phyloP scores from a whole-genome alignment of 2,888 invertebrate species.

The Ormyrus rosae region DNA sequence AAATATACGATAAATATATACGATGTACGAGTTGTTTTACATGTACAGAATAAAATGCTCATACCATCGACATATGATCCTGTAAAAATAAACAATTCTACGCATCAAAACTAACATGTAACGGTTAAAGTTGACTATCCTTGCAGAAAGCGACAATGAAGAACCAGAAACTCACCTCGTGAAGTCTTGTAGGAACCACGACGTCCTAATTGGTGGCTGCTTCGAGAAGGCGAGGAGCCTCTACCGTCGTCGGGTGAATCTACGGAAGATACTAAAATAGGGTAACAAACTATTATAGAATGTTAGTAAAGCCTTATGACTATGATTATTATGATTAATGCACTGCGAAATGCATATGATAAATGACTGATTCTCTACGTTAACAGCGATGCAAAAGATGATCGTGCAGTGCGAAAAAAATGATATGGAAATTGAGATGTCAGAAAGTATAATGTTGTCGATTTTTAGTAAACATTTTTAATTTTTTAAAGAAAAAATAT shows the following conservation, averaged over 20 bases:
- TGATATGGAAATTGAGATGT: no score
- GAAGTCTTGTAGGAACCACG: slow-evolving; percentile 93
- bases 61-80: slow-evolving; percentile 46
- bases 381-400: slow-evolving; percentile 27
- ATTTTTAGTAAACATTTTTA: no score
- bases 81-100: slow-evolving; percentile 49
- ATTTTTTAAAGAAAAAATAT: no score
- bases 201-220: slow-evolving; percentile 82
- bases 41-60: slow-evolving; percentile 40
- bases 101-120: slow-evolving; percentile 40
- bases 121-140: slow-evolving; percentile 29
- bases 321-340: slow-evolving; percentile 50
- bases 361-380: slow-evolving; percentile 9
- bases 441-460: no score
- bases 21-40: slow-evolving; percentile 43
- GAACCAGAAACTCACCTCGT: slow-evolving; percentile 81
- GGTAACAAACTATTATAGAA: slow-evolving; percentile 68
- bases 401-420: slow-evolving; percentile 40
- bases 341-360: background rate
- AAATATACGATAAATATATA: background rate
- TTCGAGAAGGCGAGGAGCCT: slow-evolving; percentile 84
- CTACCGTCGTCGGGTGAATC: slow-evolving; percentile 88
- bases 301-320: slow-evolving; percentile 57
- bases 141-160: slow-evolving; percentile 23
- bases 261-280: slow-evolving; percentile 76